Base-by-base conservation (phyloP, 2,113 vertebrate species). In the Grus americana region DNA sequence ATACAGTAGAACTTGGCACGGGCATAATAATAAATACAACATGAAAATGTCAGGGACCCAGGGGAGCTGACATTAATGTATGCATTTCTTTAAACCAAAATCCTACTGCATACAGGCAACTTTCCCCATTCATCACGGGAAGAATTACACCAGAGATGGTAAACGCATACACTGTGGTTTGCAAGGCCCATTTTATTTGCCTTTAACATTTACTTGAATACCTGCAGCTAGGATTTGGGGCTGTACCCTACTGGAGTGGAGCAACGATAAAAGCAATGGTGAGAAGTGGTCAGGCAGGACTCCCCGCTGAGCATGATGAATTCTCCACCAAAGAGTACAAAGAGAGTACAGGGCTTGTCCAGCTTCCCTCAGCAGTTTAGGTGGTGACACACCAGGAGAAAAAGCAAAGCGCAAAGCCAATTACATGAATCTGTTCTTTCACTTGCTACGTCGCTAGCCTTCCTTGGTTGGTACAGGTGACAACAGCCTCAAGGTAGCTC, bases 1-100 rank as follows among this genome's bases (percentile, higher is more conserved):
- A 16, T 2, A 86, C 81, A 94, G 94, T 90, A 97, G 94, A 95
- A 95, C 70, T 90, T 96, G 95, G 94, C 89, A 91, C 29, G 90
- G 44, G 34, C 20, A 0, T 90, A 90, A 94, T 74, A 93, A 95
- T 90, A 95, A 97, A 93, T 85, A 87, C 3, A 5, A 91, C 71
- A 92, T 82, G 80, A 94, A 95, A 95, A 90, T 78, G 84, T 92
- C 78, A 94, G 71, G 29, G 70, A 91, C 89, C 40, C 89, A 72
- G 70, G 93, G 89, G 58, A 73, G 49, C 86, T 93, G 73, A 94
- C 78, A 88, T 90, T 79, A 93, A 93, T 8, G 7, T 44, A 89
- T 82, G 67, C 4, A 0, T 81, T 92, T 90, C 83, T 95, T 97
- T 88, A 96, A 95, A 92, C 42, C 46, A 40, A 97, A 92, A 82